Evolutionary conservation across 92 coral and sea anemone species (phyloP).

Genomic region (Epizoanthus rinbou): DNA sequence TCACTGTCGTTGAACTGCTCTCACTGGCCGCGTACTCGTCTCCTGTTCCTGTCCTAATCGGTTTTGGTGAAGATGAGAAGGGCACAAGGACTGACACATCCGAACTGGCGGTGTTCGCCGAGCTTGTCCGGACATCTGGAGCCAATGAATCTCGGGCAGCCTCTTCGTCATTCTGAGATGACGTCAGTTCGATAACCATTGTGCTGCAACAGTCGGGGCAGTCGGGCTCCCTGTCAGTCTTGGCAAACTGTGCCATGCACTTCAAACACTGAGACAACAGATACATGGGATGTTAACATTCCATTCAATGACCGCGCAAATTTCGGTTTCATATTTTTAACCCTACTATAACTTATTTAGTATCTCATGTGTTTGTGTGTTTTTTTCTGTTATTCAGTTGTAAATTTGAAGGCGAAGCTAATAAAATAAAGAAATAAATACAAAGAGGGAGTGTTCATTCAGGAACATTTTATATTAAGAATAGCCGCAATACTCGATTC

Average conservation of each 20-base stretch:
- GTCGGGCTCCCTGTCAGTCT: constrained; percentile 44
- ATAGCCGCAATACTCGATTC: no score
- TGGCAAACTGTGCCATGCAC: constrained; percentile 75
- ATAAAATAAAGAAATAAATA: no score
- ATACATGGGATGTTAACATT: neutral
- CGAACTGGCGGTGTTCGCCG: constrained; percentile 33
- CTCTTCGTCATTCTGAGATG: constrained; percentile 46
- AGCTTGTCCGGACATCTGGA: constrained; percentile 28
- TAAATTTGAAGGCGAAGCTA: no score
- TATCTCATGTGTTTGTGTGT: no score
- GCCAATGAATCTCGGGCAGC: neutral
- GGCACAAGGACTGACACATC: constrained; percentile 43
- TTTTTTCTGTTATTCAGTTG: no score
- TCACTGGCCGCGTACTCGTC: neutral
- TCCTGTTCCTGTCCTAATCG: neutral
- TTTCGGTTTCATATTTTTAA: no score
- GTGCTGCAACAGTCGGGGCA: constrained; percentile 89
- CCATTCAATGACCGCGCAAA: no score
- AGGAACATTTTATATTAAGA: no score
- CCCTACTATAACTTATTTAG: no score
- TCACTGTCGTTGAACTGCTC: neutral
- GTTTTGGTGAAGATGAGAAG: constrained; percentile 7
- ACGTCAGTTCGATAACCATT: constrained; percentile 62
- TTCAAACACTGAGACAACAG: constrained; percentile 70
- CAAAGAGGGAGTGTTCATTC: no score